Base-by-base conservation (phyloP, 2,797 vertebrate genomes). In the Scyliorhinus canicula region DNA sequence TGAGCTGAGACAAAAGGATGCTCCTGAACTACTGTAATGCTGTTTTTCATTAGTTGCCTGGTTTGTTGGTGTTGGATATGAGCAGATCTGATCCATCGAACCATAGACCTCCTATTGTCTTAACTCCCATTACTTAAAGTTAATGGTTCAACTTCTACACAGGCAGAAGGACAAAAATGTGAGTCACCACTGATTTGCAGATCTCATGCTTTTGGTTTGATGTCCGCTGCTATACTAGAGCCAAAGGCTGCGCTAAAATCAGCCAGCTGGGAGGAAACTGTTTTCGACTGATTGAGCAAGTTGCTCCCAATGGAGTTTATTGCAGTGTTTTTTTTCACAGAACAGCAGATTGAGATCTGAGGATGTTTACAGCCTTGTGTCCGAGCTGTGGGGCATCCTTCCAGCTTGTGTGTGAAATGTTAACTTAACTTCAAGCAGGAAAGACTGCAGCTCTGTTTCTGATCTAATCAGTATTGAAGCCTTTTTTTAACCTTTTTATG, bases 401-500 rank as follows among this genome's bases (percentile, higher is more conserved):
- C 88, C 88, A 40, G 35, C 77, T 71, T 44, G 77, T 40, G 86
- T 90, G 55, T 90, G 86, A 60, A 90, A 91, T 63, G 57, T 91
- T 91, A n/a, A 91, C 19, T 91, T 91, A 8, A 7, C n/a, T 35
- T 63, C 88, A 40, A 91, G 60, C 88, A 21, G 57, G 57, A 44
- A 91, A 91, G 35, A 24, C 14, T 60, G 86, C 16, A 90, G 35
- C 8, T 91, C 5, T 91, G n/a, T 63, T 91, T 63, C 21, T 88
- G 24, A 1, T 86, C 84, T n/a, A n/a, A 21, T 24, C 6, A 12
- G 44, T 86, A 26, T 50, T 57, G 28, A 26, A 55, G 31, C 85
- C 28, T 86, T 9, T 86, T 31, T 55, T 11, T 47, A 5, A 16
- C 12, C 47, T 52, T 86, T 86, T 55, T 55, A 88, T 3, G 3